Conservation (phyloP, 2,113 vertebrate species). For the Emberiza fucata region DNA sequence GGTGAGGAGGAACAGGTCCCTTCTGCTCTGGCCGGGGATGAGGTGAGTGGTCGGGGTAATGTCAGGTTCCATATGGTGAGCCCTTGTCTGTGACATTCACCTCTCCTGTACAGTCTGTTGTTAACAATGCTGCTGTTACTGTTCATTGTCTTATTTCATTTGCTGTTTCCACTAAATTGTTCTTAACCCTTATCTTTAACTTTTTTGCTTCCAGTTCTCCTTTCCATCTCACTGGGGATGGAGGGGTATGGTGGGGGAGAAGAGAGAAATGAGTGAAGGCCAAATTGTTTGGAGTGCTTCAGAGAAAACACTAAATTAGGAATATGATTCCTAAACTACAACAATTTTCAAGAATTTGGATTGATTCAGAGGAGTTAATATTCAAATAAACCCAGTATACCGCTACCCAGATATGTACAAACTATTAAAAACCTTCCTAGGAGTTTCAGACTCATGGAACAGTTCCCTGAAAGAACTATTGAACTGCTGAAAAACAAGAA, state of each 20-base stretch:
- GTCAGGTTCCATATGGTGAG: background rate
- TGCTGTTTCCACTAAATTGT: background rate
- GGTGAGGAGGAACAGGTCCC: background rate
- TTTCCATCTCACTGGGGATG: background rate
- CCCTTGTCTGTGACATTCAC: background rate
- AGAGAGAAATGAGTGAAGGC: accelerated
- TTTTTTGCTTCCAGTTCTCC: background rate
- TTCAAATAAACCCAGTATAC: background rate
- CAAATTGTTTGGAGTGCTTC: background rate
- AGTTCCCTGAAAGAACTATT: background rate
- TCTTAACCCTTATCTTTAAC: background rate
- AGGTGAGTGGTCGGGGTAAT: accelerated
- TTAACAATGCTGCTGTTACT: background rate
- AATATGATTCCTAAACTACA: background rate
- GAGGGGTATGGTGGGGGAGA: background rate
- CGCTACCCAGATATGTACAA: background rate
- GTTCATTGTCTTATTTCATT: background rate
- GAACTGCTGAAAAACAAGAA: background rate
- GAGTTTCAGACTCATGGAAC: background rate
- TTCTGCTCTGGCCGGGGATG: accelerated
- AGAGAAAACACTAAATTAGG: background rate
- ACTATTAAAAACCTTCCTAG: background rate
- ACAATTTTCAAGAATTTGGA: background rate
- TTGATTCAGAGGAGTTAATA: background rate
- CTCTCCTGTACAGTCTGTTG: background rate